Base-by-base conservation (phyloP, 35 echinoderm and acorn worm species). In the Heliocidaris erythrogramma region DNA sequence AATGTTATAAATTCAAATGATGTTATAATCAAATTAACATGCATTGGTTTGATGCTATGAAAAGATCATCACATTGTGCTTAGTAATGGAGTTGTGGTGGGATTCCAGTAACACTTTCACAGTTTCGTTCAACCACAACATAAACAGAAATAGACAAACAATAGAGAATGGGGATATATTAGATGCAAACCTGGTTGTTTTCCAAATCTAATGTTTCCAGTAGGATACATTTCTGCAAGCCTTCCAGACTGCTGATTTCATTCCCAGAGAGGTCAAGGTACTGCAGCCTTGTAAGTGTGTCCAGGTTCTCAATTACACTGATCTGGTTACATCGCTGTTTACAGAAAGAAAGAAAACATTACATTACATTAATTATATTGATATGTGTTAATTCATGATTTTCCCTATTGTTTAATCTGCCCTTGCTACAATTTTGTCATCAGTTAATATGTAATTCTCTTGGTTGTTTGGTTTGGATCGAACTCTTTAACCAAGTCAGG, bases 201-300 rank as follows among this genome's bases (percentile, higher is more conserved):
- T 99, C 98, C 31, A 99, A 89, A 92, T 99, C 98, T 29, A 99
- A 85, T 7, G 90, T 96, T 85, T 99, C 98, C 84, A 99, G 92
- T 3, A 99, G 48, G 86, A 88, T 92, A 94, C 97, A 96, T 31
- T 85, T 94, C 93, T 96, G 93, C 56, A 99, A 88, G 2, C 98
- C 98, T 78, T 95, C 94, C 21, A 99, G 61, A 52, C 98, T 97
- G 85, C 96, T 95, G 91, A 99, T 96, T n/a, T 92, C 93, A 65
- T 99, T 99, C 10, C 97, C 97, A 16, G 98, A 99, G 7, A 99
- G 42, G 94, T 99, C 96, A 35, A 99, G 53, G 49, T 96, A 61
- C 59, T 99, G 98, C 12, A 99, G 94, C 30, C 95, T 93, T 42
- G 50, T 85, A 14, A 99, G 95, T 6, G 56, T 93, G n/a, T 92